phyloP scores from a whole-genome alignment of 1,140 invertebrate species.

The Dendrolimus punctatus region DNA sequence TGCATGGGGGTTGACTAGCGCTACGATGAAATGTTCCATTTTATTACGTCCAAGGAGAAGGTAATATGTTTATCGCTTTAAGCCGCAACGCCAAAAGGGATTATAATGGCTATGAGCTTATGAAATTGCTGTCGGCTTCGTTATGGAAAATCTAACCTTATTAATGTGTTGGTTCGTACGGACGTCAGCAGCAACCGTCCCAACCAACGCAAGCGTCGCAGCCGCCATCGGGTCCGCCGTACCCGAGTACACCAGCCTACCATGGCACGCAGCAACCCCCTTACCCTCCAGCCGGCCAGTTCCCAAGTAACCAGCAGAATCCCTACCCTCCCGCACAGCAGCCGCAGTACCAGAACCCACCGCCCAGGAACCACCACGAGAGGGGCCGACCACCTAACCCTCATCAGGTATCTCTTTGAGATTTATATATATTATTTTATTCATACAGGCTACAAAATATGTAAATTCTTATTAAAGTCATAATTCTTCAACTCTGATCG shows the following conservation, averaged over 20 bases:
- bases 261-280: constrained; percentile 70
- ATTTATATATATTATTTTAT: constrained; percentile 8
- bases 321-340: constrained; percentile 44
- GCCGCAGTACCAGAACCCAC: constrained; percentile 59
- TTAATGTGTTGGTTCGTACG: constrained; percentile 72
- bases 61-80: constrained; percentile 62
- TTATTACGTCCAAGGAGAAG: constrained; percentile 35
- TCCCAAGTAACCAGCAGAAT: constrained; percentile 64
- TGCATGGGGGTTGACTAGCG: constrained; percentile 66
- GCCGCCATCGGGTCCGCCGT: constrained; percentile 68
- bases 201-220: constrained; percentile 74
- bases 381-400: constrained; percentile 61
- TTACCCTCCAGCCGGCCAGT: constrained; percentile 58
- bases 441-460: neutral
- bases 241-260: constrained; percentile 67
- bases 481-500: too few relatives aligned
- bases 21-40: constrained; percentile 61
- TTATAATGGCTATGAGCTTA: constrained; percentile 54
- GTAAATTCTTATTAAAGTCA: neutral
- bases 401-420: constrained; percentile 43
- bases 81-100: constrained; percentile 46
- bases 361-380: constrained; percentile 60
- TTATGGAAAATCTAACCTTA: constrained; percentile 72
- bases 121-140: constrained; percentile 61
- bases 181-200: constrained; percentile 71